Evolutionary conservation across 2,888 invertebrate genomes (phyloP).

Genomic region (Lepetodrilus schrolli): DNA sequence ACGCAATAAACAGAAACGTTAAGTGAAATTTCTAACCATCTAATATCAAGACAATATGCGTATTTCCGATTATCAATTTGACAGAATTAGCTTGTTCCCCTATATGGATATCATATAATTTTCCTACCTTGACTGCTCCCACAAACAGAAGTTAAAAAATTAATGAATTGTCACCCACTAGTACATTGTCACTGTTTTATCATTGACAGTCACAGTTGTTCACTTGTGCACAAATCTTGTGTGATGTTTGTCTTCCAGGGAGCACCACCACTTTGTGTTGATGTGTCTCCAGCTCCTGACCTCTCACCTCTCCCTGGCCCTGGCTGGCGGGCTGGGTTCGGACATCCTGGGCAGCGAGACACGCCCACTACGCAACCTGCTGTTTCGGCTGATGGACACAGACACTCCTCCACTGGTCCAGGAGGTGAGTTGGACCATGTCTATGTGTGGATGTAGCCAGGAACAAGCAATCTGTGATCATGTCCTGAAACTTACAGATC

Average conservation of each 20-base stretch:
- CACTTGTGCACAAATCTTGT: not conserved
- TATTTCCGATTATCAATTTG: no score
- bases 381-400: constrained; percentile 77
- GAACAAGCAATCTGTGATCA: no score
- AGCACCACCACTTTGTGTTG: constrained; percentile 79
- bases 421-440: constrained; percentile 65
- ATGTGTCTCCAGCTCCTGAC: constrained; percentile 79
- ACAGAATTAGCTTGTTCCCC: no score
- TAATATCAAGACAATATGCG: no score
- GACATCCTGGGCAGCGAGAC: constrained; percentile 78
- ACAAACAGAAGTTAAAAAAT: no score
- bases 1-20: no score
- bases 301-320: constrained; percentile 80
- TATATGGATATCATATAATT: no score
- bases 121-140: no score
- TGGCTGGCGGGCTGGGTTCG: constrained; percentile 77
- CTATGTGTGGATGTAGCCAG: no score
- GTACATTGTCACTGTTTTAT: not conserved
- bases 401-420: constrained; percentile 77
- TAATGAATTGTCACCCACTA: no score
- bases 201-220: not conserved
- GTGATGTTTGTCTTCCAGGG: constrained; percentile 66
- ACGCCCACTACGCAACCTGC: constrained; percentile 77
- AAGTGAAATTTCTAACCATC: no score
- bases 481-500: no score